Conservation (phyloP, 2,113 vertebrate species). For the Trematomus loennbergii region DNA sequence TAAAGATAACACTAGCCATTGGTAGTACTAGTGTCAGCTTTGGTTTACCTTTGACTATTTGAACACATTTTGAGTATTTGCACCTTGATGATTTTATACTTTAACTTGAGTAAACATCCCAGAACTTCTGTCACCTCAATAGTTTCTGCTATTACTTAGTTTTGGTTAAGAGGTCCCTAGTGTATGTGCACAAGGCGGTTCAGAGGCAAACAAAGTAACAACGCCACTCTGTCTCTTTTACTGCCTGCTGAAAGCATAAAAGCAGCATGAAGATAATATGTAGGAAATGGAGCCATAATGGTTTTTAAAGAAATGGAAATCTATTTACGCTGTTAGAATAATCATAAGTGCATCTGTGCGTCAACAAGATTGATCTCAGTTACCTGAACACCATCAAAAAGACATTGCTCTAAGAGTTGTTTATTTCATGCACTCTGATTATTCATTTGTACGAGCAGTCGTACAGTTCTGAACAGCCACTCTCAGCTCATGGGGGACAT, state of each 20-base stretch:
- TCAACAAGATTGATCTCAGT: neutral
- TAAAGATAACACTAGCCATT: neutral
- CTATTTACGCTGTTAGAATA: neutral
- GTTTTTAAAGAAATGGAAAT: neutral
- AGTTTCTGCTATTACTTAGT: neutral
- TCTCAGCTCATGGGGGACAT: neutral
- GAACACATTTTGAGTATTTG: neutral
- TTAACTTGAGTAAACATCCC: neutral
- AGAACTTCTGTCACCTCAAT: neutral
- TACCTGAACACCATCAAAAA: neutral
- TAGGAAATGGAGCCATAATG: neutral
- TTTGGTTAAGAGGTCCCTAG: neutral
- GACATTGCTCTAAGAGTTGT: neutral
- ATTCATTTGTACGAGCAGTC: neutral
- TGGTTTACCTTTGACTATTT: neutral
- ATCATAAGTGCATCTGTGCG: neutral
- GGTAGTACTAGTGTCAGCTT: neutral
- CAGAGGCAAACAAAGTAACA: neutral
- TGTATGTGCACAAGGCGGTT: too few relatives aligned
- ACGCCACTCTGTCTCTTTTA: neutral
- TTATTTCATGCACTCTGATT: conserved; percentile 1
- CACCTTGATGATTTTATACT: neutral
- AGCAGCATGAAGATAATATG: neutral
- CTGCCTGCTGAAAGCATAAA: neutral
- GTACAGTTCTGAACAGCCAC: conserved; percentile 4